Conservation (phyloP, 64 coral and sea anemone species). For the Porites lutea region DNA sequence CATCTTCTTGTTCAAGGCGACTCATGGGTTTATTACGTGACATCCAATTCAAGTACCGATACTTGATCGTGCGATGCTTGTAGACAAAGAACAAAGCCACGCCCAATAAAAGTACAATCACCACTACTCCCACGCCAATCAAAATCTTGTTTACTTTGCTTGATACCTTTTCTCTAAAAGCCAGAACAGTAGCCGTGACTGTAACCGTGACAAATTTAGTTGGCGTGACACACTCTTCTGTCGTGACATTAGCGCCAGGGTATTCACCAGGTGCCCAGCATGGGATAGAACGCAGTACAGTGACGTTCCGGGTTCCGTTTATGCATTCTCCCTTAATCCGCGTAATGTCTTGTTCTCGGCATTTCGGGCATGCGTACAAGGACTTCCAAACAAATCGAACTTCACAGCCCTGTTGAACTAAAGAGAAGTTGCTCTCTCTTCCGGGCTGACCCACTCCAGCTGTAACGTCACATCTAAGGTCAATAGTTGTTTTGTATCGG, state of each 20-base stretch:
- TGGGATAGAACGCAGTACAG: conserved; percentile 34
- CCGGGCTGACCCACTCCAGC: conserved; percentile 84
- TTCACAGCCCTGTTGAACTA: conserved; percentile 7
- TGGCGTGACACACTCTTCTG: too few relatives aligned
- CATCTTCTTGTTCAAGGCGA: conserved; percentile 77
- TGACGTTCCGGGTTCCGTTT: conserved; percentile 61
- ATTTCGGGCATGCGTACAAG: conserved; percentile 92
- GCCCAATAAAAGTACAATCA: conserved; percentile 54
- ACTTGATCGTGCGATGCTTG: conserved; percentile 77
- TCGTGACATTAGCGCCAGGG: not conserved
- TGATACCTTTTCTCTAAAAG: not conserved
- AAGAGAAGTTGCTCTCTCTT: conserved; percentile 45
- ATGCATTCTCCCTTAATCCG: conserved; percentile 59
- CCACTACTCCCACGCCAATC: conserved; percentile 73
- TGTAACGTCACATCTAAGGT: conserved; percentile 73
- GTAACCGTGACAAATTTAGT: conserved; percentile 3
- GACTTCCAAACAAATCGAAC: conserved; percentile 80
- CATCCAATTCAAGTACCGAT: conserved; percentile 65
- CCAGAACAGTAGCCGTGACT: not conserved
- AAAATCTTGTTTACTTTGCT: conserved; percentile 57
- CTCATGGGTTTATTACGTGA: conserved; percentile 92
- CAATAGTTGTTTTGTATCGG: conserved; percentile 61
- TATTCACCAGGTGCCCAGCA: conserved; percentile 68
- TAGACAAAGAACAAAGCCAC: conserved; percentile 81
- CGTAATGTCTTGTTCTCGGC: conserved; percentile 46